phyloP scores from a whole-genome alignment of 2,888 invertebrate species.

The Yponomeuta cagnagella region DNA sequence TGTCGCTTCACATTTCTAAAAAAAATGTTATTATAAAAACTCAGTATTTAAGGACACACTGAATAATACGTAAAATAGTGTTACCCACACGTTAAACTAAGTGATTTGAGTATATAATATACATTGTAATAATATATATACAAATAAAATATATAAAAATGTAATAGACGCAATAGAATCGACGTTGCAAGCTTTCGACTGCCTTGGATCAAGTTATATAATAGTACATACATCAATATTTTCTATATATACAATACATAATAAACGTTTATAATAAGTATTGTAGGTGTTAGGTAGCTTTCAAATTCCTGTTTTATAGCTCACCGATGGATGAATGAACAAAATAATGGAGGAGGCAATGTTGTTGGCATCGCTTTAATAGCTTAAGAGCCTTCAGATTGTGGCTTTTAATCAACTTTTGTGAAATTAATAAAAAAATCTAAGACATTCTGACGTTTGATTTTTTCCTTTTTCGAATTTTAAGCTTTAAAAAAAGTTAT shows the following conservation, averaged over 20 bases:
- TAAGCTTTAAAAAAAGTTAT: not conserved
- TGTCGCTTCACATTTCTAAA: conserved; percentile 64
- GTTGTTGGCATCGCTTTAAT: conserved; percentile 61
- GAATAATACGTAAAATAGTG: conserved; percentile 70
- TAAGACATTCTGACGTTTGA: conserved; percentile 10
- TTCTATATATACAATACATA: conserved; percentile 45
- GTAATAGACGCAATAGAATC: conserved; percentile 49
- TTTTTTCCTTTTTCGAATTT: not conserved
- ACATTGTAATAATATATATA: not conserved
- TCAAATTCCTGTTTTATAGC: conserved; percentile 57
- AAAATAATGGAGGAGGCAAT: conserved; percentile 35
- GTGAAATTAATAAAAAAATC: conserved; percentile 75
- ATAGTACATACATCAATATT: conserved; percentile 59
- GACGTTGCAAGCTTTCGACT: conserved; percentile 56
- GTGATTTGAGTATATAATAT: conserved; percentile 9
- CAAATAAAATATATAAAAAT: conserved; percentile 2
- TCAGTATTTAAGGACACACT: conserved; percentile 36
- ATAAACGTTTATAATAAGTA: conserved; percentile 24
- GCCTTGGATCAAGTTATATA: conserved; percentile 48
- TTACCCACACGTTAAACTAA: conserved; percentile 54
- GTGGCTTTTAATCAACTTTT: conserved; percentile 74
- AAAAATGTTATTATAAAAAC: conserved; percentile 35
- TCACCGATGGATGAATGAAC: conserved; percentile 44
- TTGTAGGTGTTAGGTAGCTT: conserved; percentile 65
- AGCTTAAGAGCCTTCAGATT: conserved; percentile 74